These are phyloP conservation scores for Trialeurodes vaporariorum DNA, from an alignment of 1,140 invertebrate genomes.

Conservation along the genomic window DNA sequence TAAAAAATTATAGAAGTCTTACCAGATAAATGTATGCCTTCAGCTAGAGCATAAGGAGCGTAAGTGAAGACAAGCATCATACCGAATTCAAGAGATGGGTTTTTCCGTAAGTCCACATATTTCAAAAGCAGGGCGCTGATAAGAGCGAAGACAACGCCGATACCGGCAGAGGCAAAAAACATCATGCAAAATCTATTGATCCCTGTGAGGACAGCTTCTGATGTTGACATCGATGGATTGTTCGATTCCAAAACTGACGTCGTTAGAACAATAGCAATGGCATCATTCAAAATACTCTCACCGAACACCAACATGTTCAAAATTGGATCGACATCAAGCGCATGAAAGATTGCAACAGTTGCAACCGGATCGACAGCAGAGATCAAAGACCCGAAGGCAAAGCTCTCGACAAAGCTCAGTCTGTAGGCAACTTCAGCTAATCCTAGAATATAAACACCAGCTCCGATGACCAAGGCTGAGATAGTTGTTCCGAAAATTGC, in stretches of 20 bases:
- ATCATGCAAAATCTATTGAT: constrained; percentile 88
- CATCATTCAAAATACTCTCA: constrained; percentile 96
- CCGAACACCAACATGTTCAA: constrained; percentile 98
- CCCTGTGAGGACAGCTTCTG: constrained; percentile 79
- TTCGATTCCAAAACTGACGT: constrained; percentile 72
- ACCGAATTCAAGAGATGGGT: constrained; percentile 95
- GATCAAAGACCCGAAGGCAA: constrained; percentile 95
- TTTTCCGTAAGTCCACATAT: constrained; percentile 91
- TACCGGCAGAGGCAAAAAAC: constrained; percentile 96
- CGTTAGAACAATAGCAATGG: constrained; percentile 93
- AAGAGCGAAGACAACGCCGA: constrained; percentile 91
- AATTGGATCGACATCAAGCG: constrained; percentile 86
- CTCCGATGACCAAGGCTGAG: constrained; percentile 86
- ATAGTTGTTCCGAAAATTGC: constrained; percentile 94
- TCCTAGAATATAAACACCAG: constrained; percentile 87
- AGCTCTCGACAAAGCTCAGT: constrained; percentile 88
- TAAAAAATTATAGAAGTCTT: constrained; percentile 23
- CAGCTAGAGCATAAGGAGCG: constrained; percentile 93
- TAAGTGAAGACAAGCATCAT: constrained; percentile 98
- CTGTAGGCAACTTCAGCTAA: constrained; percentile 79
- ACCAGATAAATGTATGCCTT: constrained; percentile 93
- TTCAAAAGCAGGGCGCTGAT: constrained; percentile 89
- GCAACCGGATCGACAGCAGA: constrained; percentile 99
- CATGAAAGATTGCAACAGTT: constrained; percentile 96
- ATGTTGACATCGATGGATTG: constrained; percentile 55